phyloP scores from a whole-genome alignment of 2,888 invertebrate genomes.

The Notodonta ziczac region DNA sequence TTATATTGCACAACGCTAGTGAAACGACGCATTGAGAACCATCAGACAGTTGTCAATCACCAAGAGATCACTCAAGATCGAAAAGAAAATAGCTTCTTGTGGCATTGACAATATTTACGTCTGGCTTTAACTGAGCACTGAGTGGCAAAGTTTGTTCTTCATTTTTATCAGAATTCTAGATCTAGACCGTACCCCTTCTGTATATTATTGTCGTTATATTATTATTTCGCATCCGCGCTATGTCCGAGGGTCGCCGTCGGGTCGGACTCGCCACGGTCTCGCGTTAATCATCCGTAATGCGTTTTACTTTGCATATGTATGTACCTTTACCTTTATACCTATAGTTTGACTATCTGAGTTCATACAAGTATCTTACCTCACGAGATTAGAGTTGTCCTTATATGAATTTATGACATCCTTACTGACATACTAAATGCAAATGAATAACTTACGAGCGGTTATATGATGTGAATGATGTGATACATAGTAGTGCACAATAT shows the following conservation, averaged over 20 bases:
- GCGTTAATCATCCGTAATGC: background rate
- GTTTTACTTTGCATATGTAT: background rate
- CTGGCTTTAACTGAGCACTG: background rate
- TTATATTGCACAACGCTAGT: slow-evolving; percentile 29
- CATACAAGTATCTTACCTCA: background rate
- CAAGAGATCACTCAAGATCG: no score
- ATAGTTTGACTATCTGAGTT: background rate
- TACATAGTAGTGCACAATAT: background rate
- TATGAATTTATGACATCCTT: background rate
- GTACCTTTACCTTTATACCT: background rate
- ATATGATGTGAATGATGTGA: background rate
- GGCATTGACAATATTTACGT: background rate
- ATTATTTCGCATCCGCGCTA: background rate
- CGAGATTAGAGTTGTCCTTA: background rate
- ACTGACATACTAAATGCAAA: background rate
- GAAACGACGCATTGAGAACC: background rate
- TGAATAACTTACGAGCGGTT: background rate
- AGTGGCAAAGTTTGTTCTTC: no score
- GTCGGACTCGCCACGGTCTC: background rate
- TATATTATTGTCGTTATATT: background rate
- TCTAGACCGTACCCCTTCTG: background rate
- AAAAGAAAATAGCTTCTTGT: no score
- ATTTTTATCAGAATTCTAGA: background rate
- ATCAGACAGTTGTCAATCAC: no score
- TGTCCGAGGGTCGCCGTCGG: background rate